Conservation (phyloP, 2,113 vertebrate species). For the Crotalus horridus region DNA sequence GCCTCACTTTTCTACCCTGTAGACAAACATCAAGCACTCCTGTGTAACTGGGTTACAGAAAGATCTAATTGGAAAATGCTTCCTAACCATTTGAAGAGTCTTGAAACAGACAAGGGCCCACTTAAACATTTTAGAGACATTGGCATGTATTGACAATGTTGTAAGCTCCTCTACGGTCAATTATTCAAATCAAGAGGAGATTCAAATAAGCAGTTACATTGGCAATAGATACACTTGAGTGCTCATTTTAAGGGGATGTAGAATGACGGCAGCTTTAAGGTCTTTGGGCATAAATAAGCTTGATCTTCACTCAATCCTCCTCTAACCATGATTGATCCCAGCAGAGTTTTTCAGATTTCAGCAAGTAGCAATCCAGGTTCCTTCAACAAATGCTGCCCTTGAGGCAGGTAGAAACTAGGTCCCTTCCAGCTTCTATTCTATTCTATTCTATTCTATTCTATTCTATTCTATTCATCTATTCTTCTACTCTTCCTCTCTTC, state of each 20-base stretch:
- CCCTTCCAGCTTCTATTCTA: no score
- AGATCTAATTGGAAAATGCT: background rate
- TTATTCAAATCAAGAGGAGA: slow-evolving; percentile 4
- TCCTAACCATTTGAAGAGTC: background rate
- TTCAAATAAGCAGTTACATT: background rate
- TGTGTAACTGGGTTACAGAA: background rate
- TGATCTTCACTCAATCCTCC: background rate
- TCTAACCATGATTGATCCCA: background rate
- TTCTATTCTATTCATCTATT: no score
- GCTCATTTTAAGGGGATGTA: background rate
- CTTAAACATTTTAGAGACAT: slow-evolving; percentile 3
- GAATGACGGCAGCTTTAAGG: background rate
- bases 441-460: no score
- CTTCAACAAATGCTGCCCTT: background rate
- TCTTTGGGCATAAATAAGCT: background rate
- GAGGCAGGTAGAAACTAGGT: background rate
- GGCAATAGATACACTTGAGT: background rate
- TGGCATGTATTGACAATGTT: background rate
- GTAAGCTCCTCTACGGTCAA: slow-evolving; percentile 1
- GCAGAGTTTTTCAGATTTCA: background rate
- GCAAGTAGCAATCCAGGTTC: background rate
- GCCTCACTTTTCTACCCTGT: no score
- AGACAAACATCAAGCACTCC: background rate
- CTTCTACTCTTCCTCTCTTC: no score
- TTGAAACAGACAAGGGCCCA: background rate